phyloP scores from a whole-genome alignment of 2,113 vertebrate genomes.

The Hyla sarda region DNA sequence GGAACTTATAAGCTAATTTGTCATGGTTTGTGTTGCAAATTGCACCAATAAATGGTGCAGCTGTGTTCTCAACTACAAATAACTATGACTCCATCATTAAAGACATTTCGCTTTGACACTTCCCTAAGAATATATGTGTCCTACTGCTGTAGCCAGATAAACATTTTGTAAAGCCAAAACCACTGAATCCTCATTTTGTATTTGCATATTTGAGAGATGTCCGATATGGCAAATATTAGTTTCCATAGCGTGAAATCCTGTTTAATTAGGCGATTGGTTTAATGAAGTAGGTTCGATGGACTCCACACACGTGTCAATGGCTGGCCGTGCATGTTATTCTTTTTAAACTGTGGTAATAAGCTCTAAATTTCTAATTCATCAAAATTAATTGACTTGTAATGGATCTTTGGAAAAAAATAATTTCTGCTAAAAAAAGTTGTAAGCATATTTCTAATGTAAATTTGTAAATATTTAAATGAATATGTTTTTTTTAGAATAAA shows the following conservation, averaged over 20 bases:
- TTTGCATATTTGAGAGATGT: neutral
- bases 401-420: neutral
- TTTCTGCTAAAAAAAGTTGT: neutral
- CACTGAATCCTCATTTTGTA: neutral
- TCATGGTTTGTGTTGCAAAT: constrained; percentile 45
- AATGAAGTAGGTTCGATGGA: neutral
- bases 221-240: constrained; percentile 1
- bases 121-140: constrained; percentile 43
- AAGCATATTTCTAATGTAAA: no score
- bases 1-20: constrained; percentile 32
- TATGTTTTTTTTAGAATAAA: no score
- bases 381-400: constrained; percentile 22
- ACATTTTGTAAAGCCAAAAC: constrained; percentile 20
- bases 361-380: constrained; percentile 23
- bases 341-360: constrained; percentile 21
- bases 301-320: constrained; percentile 17
- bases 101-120: neutral
- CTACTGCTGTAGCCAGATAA: constrained; percentile 46
- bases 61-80: neutral
- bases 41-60: constrained; percentile 18
- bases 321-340: neutral
- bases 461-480: no score
- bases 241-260: constrained; percentile 26
- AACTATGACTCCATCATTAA: constrained; percentile 48
- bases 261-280: constrained; percentile 42